These are phyloP conservation scores for Hoplostethus mediterraneus DNA, from an alignment of 2,797 vertebrate genomes.

Conservation along the genomic window DNA sequence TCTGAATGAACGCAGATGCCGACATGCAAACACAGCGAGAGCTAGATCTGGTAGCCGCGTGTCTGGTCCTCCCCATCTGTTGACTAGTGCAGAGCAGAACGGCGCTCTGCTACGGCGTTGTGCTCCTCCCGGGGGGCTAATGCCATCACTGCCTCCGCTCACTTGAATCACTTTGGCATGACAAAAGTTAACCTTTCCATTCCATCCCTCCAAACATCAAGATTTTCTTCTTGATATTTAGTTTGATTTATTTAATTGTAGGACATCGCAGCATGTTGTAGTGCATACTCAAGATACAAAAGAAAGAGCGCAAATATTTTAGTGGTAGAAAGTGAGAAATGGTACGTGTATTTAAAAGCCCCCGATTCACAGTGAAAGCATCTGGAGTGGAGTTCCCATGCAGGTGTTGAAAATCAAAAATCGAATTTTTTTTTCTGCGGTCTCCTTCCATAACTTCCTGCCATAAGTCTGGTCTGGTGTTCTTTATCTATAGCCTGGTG, in stretches of 20 bases:
- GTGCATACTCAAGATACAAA: background rate
- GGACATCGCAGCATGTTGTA: background rate
- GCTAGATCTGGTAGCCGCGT: conserved; percentile 35
- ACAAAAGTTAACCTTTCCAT: background rate
- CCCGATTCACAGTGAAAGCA: conserved; percentile 4
- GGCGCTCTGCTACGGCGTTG: conserved; percentile 37
- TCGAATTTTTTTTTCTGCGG: conserved; percentile 13
- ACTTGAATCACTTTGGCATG: conserved; percentile 18
- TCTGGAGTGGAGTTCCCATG: background rate
- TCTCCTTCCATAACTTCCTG: conserved; percentile 50
- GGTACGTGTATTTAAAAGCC: conserved; percentile 19
- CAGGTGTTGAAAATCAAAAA: conserved; percentile 33
- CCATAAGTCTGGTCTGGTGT: conserved; percentile 51
- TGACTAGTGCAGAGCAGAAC: conserved; percentile 47
- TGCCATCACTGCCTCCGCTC: conserved; percentile 8
- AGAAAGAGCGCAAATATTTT: background rate
- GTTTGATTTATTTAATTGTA: background rate
- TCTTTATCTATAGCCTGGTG: conserved; percentile 44
- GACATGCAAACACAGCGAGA: conserved; percentile 1
- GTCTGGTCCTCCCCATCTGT: conserved; percentile 60
- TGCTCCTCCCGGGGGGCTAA: conserved; percentile 29
- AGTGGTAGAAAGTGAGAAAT: conserved; percentile 12
- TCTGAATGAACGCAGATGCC: conserved; percentile 44
- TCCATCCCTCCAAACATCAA: conserved; percentile 7
- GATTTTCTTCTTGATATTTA: background rate